Conservation (phyloP, 92 coral and sea anemone species). For the Paramuricea clavata region DNA sequence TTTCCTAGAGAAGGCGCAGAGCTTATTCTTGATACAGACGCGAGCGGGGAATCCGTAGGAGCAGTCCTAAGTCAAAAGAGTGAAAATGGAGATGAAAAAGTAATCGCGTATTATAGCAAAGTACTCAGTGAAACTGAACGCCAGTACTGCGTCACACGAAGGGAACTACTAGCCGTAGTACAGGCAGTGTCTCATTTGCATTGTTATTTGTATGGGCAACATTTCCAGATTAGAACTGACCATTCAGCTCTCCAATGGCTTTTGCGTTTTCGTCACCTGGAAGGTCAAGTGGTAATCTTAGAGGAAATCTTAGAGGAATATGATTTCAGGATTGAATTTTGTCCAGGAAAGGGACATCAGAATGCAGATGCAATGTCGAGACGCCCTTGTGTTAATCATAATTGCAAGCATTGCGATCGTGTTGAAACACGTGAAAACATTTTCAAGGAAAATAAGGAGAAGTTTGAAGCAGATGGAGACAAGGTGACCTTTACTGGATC, state of each 20-base stretch:
- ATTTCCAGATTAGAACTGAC: background rate
- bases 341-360: background rate
- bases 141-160: slow-evolving; percentile 1
- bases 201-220: background rate
- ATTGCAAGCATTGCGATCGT: background rate
- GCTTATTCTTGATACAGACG: too few species aligned
- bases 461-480: too few species aligned
- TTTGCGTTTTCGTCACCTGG: background rate
- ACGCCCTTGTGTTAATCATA: background rate
- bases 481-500: background rate
- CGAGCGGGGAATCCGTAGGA: too few species aligned
- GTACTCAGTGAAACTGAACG: background rate
- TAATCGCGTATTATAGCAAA: slow-evolving; percentile 14
- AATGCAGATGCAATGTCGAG: slow-evolving; percentile 31
- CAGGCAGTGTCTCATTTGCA: background rate
- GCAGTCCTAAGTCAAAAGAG: background rate
- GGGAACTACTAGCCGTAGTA: background rate
- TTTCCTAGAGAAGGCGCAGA: background rate
- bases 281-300: slow-evolving; percentile 13
- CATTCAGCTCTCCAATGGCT: slow-evolving; percentile 7
- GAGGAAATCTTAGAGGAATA: background rate
- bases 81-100: slow-evolving; percentile 3
- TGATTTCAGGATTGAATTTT: slow-evolving; percentile 4
- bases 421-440: background rate
- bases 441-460: background rate